Evolutionary conservation across 2,888 invertebrate genomes (phyloP), one percentile per base, ranked within the genome.

Genomic region (Netelia virgata): DNA sequence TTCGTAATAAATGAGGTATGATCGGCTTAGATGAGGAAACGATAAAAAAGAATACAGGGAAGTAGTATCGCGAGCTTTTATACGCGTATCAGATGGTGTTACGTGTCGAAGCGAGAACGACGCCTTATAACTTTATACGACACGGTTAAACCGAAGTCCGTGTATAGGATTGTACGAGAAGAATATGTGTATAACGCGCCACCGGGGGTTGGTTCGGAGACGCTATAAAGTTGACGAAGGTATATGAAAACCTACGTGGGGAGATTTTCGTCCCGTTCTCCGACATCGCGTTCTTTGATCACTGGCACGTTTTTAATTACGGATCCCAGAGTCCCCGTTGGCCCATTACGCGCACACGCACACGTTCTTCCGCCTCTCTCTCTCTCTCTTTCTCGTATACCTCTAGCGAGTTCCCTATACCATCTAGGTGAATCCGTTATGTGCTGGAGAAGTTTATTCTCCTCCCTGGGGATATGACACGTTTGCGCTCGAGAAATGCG

Each of bases 221-320:
- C 6, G 36, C 3, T 14, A 55, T 57, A 57, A 57, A 70, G n/a
- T 57, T 57, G 41, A 9, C 6, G 47, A 55, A 36, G 20, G 16
- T 43, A 8, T 18, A 72, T 64, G 20, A 63, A 64, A 64, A 64
- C 9, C 43, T 16, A 53, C 47, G 50, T 16, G 11, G 55, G 28
- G 16, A 36, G 18, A 57, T 73, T 73, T 66, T n/a, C 55, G 57
- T 79, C 66, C 41, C 64, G 28, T 16, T 20, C 11, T 2, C 75
- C 50, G 69, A 78, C 78, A 78, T 82, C 78, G 78, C 64, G 59
- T 20, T 66, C 82, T 82, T 78, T 70, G 82, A 82, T 82, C 82
- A 82, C 64, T 72, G 66, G 74, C 82, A 84, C 82, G 84, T 79
- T 84, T 84, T 84, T 84, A 84, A 84, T 84, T 84, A 84, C 74